Evolutionary conservation across 2,113 vertebrate species (phyloP).

Genomic region (Elanus axillaris): DNA sequence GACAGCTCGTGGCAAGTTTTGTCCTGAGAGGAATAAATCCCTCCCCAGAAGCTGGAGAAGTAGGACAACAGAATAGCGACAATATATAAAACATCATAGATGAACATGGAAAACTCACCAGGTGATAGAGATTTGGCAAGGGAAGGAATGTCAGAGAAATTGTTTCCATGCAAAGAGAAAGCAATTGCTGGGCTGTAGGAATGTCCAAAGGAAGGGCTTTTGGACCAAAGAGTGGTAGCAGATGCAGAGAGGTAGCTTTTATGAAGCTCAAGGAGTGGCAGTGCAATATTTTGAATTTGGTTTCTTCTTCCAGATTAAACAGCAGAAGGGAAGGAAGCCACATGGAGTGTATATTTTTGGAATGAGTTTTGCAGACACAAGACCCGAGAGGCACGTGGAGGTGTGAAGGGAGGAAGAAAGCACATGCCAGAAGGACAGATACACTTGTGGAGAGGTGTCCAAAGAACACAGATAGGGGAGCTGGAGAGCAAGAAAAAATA

Average conservation of each 20-base stretch:
- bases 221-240: background rate
- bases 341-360: background rate
- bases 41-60: background rate
- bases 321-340: background rate
- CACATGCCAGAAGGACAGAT: background rate
- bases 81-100: background rate
- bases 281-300: background rate
- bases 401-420: background rate
- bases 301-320: constrained; percentile 28
- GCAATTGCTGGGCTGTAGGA: background rate
- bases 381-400: background rate
- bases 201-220: background rate
- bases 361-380: constrained; percentile 6
- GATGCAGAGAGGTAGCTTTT: background rate
- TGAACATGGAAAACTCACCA: background rate
- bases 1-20: background rate
- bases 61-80: background rate
- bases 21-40: background rate
- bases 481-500: background rate
- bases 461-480: background rate
- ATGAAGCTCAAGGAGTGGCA: background rate
- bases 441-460: background rate
- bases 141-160: background rate
- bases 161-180: background rate
- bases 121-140: background rate